Base-by-base conservation (phyloP, 64 coral and sea anemone genomes). In the Porites australiensis region DNA sequence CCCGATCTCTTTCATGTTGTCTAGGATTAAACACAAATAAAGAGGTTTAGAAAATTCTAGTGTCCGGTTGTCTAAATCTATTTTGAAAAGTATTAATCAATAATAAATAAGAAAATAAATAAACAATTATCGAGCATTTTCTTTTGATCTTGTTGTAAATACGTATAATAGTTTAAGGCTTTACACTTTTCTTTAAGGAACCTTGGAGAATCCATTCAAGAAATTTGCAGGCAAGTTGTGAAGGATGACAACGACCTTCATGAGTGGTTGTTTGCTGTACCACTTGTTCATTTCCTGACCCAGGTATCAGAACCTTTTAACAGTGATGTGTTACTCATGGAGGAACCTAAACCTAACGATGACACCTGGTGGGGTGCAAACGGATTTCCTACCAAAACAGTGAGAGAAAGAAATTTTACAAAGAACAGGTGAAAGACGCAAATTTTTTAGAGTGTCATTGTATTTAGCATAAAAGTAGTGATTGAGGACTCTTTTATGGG, bases 331-430 rank as follows among this genome's bases (percentile, higher is more conserved):
- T 27, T 89, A 13, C 87, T 89, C 4, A 50, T 77, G 57, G 87
- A 89, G 51, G 47, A 62, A 50, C 87, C 87, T 23, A 77, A 67
- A 50, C 50, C 1, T 6, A 66, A 77, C 22, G 87, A 89, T 15
- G 63, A 84, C 44, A 67, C 81, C 0, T 89, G 87, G 87, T 89
- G 87, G 87, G 87, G 87, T 75, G 87, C 87, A 19, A 44, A 14
- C 13, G 87, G 87, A 47, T 77, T 89, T 89, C 57, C 77, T 5
- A 89, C 87, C 4, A 89, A 89, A 18, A n/a, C 57, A 50, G 52
- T 74, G 4, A 75, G 87, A 50, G 55, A 89, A 21, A 89, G 37
- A 20, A 11, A 6, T 4, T 73, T 79, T 4, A 3, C n/a, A 27
- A 55, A 79, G 8, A 23, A 13, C 22, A 79, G 77, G 77, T 79